Evolutionary conservation across 1,140 invertebrate genomes (phyloP).

Genomic region (Cotesia typhae): DNA sequence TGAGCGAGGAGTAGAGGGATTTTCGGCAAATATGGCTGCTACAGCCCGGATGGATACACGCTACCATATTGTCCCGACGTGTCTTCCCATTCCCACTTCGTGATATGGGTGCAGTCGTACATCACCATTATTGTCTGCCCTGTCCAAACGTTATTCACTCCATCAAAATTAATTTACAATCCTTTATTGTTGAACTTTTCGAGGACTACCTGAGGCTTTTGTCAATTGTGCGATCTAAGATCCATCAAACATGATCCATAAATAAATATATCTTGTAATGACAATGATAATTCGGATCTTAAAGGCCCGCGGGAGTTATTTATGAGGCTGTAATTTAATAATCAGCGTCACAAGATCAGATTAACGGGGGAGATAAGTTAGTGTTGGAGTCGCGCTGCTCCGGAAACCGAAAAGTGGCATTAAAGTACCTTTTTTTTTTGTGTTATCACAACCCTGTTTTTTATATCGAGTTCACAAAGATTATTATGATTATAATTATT

Average conservation of each 20-base stretch:
- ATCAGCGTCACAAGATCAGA: constrained; percentile 57
- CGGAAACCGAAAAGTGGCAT: constrained; percentile 57
- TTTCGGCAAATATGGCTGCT: constrained; percentile 61
- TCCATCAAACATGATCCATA: too few relatives aligned
- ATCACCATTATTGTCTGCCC: constrained; percentile 20
- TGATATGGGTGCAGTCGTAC: constrained; percentile 24
- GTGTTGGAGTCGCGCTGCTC: constrained; percentile 34
- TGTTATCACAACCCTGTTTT: constrained; percentile 20
- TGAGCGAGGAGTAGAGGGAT: constrained; percentile 34
- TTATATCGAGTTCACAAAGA: too few relatives aligned
- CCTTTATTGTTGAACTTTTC: not conserved
- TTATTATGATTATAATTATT: too few relatives aligned
- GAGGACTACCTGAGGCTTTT: constrained; percentile 1
- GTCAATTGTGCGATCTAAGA: too few relatives aligned
- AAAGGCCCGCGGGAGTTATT: constrained; percentile 53
- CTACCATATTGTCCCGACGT: constrained; percentile 53
- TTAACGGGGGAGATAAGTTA: constrained; percentile 57
- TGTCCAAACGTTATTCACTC: constrained; percentile 9
- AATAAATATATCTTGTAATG: too few relatives aligned
- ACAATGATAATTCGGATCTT: constrained; percentile 44
- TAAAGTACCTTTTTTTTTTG: constrained; percentile 45
- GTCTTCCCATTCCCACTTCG: constrained; percentile 23
- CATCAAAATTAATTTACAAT: constrained; percentile 15
- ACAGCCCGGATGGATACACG: constrained; percentile 42
- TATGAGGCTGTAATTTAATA: constrained; percentile 65